Evolutionary conservation across 2,113 vertebrate genomes (phyloP).

Genomic region (Ceyx margarethae): DNA sequence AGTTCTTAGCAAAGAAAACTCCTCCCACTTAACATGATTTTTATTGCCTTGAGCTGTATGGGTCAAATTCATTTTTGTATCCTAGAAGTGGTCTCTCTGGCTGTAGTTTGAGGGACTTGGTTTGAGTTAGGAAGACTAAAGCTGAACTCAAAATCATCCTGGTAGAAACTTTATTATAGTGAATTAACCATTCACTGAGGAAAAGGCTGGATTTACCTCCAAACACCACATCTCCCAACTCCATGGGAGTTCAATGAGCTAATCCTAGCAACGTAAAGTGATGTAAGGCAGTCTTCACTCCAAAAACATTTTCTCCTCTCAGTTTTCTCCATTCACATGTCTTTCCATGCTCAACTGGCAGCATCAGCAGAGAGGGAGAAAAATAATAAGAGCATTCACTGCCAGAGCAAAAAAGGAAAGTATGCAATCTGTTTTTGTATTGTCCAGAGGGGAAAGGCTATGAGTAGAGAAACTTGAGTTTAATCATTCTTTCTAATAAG

Average conservation of each 20-base stretch:
- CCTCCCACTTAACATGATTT: background rate
- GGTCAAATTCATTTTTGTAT: background rate
- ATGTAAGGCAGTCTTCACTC: background rate
- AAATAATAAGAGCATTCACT: background rate
- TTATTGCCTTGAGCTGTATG: background rate
- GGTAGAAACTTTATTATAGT: background rate
- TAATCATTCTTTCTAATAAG: background rate
- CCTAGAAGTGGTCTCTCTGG: background rate
- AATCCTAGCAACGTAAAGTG: background rate
- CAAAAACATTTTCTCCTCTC: background rate
- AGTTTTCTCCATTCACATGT: background rate
- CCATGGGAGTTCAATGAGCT: background rate
- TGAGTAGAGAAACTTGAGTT: background rate
- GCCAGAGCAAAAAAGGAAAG: background rate
- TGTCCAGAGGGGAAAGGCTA: background rate
- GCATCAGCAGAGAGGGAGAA: background rate
- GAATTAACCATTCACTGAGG: background rate
- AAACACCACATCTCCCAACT: background rate
- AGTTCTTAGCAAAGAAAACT: background rate
- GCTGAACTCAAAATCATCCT: background rate
- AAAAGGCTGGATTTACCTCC: background rate
- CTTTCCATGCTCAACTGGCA: conserved; percentile 28
- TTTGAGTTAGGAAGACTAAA: background rate
- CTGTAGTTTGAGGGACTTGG: background rate
- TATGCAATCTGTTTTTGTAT: background rate